Base-by-base conservation (phyloP, 2,797 vertebrate genomes). In the Ispidina picta region DNA sequence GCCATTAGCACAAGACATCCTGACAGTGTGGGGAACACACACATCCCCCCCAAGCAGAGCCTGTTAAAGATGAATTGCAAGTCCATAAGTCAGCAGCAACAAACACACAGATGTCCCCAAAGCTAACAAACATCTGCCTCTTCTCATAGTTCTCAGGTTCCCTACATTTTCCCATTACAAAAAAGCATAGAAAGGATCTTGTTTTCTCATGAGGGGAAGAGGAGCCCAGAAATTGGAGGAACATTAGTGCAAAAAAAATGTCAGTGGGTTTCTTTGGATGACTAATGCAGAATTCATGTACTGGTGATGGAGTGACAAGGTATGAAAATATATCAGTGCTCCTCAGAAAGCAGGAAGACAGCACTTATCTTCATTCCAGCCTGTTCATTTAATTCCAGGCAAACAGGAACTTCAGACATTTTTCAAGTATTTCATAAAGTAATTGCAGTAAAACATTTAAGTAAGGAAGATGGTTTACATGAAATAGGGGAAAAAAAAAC, bases 381-480 rank as follows among this genome's bases (percentile, higher is more conserved):
- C 64, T 71, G 18, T 43, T 92, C 44, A 59, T 54, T 84, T 79
- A 77, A 87, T 64, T 43, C 63, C 13, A 72, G 5, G 17, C 75
- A 54, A 94, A 56, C 16, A 77, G 66, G 21, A 85, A 68, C 59
- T 21, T 63, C 1, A 62, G 23, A 21, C 12, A 18, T 65, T 85
- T 72, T 83, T 59, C 39, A 88, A 69, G 19, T 31, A 82, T 71
- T 92, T 84, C 35, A 49, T 48, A 55, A 58, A 58, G 55, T 33
- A 72, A 74, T 6, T 82, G 19, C 19, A 84, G 56, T 70, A 55
- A 80, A 83, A 43, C 15, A 78, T 17, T 12, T 73, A 70, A 22
- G 25, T 41, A 83, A 72, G 19, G 20, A 77, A 85, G n/a, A 4
- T 5, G 51, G 0, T 72, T 64, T 75, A 80, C 49, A 68, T 58